These are phyloP conservation scores for Dryocosmus kuriphilus DNA, from an alignment of 2,888 invertebrate species.

Conservation along the genomic window DNA sequence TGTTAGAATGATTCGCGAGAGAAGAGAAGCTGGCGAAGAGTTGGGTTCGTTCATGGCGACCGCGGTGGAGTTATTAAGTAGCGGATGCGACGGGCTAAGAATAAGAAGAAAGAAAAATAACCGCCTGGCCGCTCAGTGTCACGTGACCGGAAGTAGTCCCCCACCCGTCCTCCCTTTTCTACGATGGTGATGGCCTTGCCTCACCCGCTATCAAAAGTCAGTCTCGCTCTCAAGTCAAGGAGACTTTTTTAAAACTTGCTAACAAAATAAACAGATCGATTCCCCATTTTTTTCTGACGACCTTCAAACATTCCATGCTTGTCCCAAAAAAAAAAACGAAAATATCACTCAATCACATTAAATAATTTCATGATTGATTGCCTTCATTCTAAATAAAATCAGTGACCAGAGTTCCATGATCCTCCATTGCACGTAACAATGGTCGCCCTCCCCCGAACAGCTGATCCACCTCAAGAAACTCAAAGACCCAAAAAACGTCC, in stretches of 20 bases:
- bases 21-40: constrained; percentile 22
- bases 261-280: constrained; percentile 16
- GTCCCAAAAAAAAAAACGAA: background rate
- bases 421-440: background rate
- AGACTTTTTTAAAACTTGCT: constrained; percentile 13
- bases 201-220: constrained; percentile 63
- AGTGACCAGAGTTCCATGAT: background rate
- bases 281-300: background rate
- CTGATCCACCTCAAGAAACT: background rate
- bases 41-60: constrained; percentile 53
- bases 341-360: background rate
- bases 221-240: constrained; percentile 57
- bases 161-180: constrained; percentile 46
- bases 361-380: background rate
- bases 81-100: constrained; percentile 75
- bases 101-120: constrained; percentile 77
- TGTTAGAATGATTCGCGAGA: constrained; percentile 21
- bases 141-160: constrained; percentile 76
- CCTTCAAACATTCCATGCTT: background rate
- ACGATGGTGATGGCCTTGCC: constrained; percentile 62
- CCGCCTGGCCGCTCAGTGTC: constrained; percentile 73
- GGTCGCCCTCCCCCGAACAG: background rate
- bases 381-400: background rate
- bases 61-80: constrained; percentile 70
- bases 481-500: background rate